Base-by-base conservation (phyloP, 2,888 invertebrate species). In the Drosophila paracracens region DNA sequence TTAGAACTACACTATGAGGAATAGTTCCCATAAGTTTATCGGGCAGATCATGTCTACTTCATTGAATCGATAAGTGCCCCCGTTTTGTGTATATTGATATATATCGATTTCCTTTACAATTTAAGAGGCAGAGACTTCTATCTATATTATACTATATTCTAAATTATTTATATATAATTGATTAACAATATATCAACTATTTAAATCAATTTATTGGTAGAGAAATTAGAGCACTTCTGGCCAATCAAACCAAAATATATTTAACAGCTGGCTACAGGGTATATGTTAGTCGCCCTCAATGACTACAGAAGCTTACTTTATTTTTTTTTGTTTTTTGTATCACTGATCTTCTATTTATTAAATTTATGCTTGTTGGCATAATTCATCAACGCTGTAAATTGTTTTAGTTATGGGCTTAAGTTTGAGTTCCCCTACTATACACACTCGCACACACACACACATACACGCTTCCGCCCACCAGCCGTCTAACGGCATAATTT, bases 311-410 rank as follows among this genome's bases (percentile, higher is more conserved):
- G 21, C 7, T 16, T 1, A 16, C 13, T 21, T 46, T 6, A 16
- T 21, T 31, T 33, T 25, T 48, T 18, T 25, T 11, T 31, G 4
- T 38, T 21, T 29, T 13, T 29, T 25, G 6, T 36, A 27, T 29
- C 27, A 18, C n/a, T 33, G 57, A 46, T 52, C 61, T 62, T 56
- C 35, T 40, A 27, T 54, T 59, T 58, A 36, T 58, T 53, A 50
- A 16, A 43, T 51, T 60, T 43, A 36, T 70, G 67, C 35, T 33
- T 21, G 35, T 21, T 79, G 25, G 58, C 58, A 59, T 27, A 25
- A 18, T 40, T 52, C 83, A 81, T 76, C 73, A 83, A 66, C 70
- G 74, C 59, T 84, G 72, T 79, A 84, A 84, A 87, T 89, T 83
- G 87, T 83, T 90, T 76, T 75, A 70, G 65, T 46, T 74, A 50